phyloP scores from a whole-genome alignment of 2,888 invertebrate species.

The Limenitis camilla region DNA sequence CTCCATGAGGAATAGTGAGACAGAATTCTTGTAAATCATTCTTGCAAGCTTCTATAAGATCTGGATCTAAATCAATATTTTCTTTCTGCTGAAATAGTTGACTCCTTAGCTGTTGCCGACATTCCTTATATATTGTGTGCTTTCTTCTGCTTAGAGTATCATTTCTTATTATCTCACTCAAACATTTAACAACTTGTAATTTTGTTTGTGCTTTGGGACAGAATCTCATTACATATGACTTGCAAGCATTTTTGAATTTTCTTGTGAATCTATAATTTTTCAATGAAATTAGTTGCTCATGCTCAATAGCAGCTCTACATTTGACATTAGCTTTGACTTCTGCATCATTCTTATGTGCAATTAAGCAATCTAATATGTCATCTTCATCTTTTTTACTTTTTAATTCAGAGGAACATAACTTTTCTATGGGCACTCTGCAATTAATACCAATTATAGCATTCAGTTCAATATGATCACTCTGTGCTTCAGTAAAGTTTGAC shows the following conservation, averaged over 20 bases:
- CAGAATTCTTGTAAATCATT: slow-evolving; percentile 85
- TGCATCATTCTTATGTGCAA: slow-evolving; percentile 91
- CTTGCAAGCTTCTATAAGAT: slow-evolving; percentile 86
- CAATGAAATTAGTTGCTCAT: slow-evolving; percentile 94
- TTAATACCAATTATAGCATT: slow-evolving; percentile 90
- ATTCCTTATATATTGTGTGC: slow-evolving; percentile 89
- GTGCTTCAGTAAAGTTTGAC: slow-evolving; percentile 89
- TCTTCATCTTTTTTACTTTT: slow-evolving; percentile 85
- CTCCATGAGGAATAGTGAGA: slow-evolving; percentile 78
- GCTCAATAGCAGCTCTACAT: slow-evolving; percentile 95
- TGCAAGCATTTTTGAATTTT: slow-evolving; percentile 96
- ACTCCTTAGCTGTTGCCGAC: slow-evolving; percentile 91
- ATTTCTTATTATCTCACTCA: slow-evolving; percentile 93
- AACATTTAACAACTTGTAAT: slow-evolving; percentile 85
- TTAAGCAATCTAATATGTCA: slow-evolving; percentile 95
- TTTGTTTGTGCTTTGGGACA: slow-evolving; percentile 83
- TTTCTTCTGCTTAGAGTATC: slow-evolving; percentile 86
- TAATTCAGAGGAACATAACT: slow-evolving; percentile 80
- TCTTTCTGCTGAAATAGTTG: slow-evolving; percentile 95
- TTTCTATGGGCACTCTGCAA: slow-evolving; percentile 86
- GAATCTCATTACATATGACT: slow-evolving; percentile 82
- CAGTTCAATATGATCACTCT: slow-evolving; percentile 90
- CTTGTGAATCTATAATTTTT: slow-evolving; percentile 95
- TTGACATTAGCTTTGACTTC: slow-evolving; percentile 84
- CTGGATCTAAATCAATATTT: slow-evolving; percentile 88